phyloP scores from a whole-genome alignment of 1,140 invertebrate species.

The Procambarus clarkii region DNA sequence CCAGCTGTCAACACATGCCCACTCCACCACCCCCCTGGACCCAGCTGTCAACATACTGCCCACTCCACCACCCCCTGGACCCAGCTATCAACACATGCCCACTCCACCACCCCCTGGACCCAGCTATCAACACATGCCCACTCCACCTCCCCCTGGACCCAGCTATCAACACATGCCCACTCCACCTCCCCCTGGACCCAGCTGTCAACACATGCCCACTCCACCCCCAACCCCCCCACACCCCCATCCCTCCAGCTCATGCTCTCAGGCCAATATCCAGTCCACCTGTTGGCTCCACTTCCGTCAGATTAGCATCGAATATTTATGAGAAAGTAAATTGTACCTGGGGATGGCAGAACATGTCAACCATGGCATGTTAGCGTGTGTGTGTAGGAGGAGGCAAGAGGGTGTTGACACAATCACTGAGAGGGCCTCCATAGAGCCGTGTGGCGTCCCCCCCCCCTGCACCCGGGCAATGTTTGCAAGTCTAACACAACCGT shows the following conservation, averaged over 20 bases:
- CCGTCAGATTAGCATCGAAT: neutral
- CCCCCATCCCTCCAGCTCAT: neutral
- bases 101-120: no score
- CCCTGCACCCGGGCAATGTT: neutral
- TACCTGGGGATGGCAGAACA: neutral
- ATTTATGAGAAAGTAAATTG: conserved; percentile 10
- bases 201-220: neutral
- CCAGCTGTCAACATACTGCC: no score
- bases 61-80: no score
- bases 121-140: no score
- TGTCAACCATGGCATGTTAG: neutral
- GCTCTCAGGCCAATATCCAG: neutral
- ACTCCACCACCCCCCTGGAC: no score
- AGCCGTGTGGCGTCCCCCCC: no score
- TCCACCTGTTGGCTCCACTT: neutral
- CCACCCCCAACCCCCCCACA: neutral
- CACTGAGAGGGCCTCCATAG: neutral
- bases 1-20: no score
- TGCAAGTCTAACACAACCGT: neutral
- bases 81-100: no score
- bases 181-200: no score
- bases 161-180: no score
- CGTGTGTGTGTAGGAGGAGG: neutral
- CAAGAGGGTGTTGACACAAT: neutral
- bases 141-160: no score